Base-by-base conservation (phyloP, 2,113 vertebrate genomes). In the Psammodynastes pulverulentus region DNA sequence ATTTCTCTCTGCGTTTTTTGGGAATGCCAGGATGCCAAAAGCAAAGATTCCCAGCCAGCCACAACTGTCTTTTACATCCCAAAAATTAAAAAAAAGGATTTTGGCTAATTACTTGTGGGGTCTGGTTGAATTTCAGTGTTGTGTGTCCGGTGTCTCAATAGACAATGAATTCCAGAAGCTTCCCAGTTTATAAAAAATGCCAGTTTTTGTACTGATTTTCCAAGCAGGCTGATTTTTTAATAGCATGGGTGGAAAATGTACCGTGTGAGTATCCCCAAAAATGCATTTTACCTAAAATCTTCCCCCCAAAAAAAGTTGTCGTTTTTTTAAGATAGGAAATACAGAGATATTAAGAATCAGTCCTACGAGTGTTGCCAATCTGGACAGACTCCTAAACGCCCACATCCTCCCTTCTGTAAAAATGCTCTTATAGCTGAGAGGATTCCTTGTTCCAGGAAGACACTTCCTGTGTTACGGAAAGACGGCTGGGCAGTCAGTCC, bases 101-200 rank as follows among this genome's bases (percentile, higher is more conserved):
- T 89, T 85, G 39, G 86, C 79, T 95, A 95, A 93, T 94, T 91
- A 96, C 93, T 95, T 86, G 91, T 72, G 56, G 87, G 91, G 87
- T 56, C 90, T 94, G 8, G 54, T 92, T 86, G 92, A 93, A 54
- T 89, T 26, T 72, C 92, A 93, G 91, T 9, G 62, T 90, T 93
- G 88, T 95, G 72, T 90, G 93, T 87, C 95, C 89, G 58, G 52
- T 92, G 79, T 72, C 90, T 85, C 29, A 6, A 79, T 2, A 52
- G 56, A 96, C 96, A 96, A 92, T 23, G 84, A 95, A 96, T 90
- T 90, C 62, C 52, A 94, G 93, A 86, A 92, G 62, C 45, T 24
- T 84, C 90, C 72, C 56, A n/a, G 43, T 92, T 94, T 88, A 88
- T 88, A 92, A 51, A 84, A 94, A 94, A 93, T 51, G 72, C 94